Evolutionary conservation across 2,797 vertebrate genomes (phyloP).

Genomic region (Cirrhinus mrigala): DNA sequence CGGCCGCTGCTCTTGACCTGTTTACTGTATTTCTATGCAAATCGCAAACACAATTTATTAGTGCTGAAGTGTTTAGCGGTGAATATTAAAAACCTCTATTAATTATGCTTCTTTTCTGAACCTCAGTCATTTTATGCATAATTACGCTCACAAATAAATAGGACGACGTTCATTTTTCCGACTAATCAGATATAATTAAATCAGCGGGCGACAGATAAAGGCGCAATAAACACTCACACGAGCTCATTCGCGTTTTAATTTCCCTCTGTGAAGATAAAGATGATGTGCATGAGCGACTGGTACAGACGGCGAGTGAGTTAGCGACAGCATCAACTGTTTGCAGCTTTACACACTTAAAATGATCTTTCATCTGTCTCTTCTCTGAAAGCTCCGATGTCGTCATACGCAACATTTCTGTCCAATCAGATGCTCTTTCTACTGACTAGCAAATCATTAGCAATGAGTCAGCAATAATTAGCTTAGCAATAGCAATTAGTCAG

Average conservation of each 20-base stretch:
- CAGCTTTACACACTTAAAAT: neutral
- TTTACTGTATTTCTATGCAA: neutral
- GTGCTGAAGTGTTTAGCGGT: neutral
- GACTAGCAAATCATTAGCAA: neutral
- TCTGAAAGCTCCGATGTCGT: neutral
- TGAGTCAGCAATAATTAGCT: neutral
- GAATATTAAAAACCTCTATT: slow-evolving; percentile 14
- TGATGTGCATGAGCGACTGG: neutral
- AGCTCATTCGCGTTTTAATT: neutral
- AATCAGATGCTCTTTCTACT: neutral
- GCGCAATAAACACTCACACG: neutral
- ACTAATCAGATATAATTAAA: slow-evolving; percentile 29
- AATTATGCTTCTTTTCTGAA: slow-evolving; percentile 5
- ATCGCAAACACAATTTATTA: neutral
- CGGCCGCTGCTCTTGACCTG: neutral
- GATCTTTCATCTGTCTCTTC: neutral
- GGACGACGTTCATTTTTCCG: neutral
- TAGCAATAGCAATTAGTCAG: neutral
- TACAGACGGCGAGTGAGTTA: neutral
- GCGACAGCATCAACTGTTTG: neutral
- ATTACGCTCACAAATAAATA: slow-evolving; percentile 28
- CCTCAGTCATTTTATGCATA: slow-evolving; percentile 22
- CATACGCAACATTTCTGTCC: neutral
- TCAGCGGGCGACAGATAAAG: slow-evolving; percentile 27
- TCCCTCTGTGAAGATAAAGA: slow-evolving; percentile 2